Conservation (phyloP, 2,797 vertebrate genomes). For the Pseudocheirus occidentalis region DNA sequence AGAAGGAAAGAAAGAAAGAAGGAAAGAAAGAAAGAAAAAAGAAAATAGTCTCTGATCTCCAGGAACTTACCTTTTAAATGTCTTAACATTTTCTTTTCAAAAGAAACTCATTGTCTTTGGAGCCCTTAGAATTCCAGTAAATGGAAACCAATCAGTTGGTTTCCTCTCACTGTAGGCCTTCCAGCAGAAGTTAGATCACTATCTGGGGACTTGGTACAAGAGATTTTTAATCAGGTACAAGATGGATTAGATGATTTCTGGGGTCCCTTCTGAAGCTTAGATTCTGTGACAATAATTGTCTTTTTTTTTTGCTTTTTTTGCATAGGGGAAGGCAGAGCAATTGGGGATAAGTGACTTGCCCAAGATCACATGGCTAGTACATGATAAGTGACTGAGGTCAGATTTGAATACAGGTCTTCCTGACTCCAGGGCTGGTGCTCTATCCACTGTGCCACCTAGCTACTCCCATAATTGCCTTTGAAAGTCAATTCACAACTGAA, state of each 20-base stretch:
- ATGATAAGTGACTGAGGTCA: no score
- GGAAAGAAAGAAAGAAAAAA: not conserved
- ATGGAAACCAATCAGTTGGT: not conserved
- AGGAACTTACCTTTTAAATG: not conserved
- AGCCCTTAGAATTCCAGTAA: not conserved
- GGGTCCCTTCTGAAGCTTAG: not conserved
- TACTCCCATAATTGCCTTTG: no score
- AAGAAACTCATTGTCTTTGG: not conserved
- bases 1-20: no score
- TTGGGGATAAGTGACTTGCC: no score
- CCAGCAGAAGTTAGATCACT: not conserved
- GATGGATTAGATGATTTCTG: not conserved
- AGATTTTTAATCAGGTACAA: not conserved
- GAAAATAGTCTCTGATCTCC: not conserved
- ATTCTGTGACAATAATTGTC: not conserved
- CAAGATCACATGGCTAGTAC: no score
- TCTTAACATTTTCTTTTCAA: not conserved
- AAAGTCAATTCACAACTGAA: not conserved
- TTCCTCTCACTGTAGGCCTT: not conserved
- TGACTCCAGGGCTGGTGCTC: no score
- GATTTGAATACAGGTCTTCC: no score
- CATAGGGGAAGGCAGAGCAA: no score
- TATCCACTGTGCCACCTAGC: no score
- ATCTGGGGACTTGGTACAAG: not conserved
- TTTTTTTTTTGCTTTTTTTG: no score